Conservation (phyloP, 2,113 vertebrate species). For the Bettongia penicillata region DNA sequence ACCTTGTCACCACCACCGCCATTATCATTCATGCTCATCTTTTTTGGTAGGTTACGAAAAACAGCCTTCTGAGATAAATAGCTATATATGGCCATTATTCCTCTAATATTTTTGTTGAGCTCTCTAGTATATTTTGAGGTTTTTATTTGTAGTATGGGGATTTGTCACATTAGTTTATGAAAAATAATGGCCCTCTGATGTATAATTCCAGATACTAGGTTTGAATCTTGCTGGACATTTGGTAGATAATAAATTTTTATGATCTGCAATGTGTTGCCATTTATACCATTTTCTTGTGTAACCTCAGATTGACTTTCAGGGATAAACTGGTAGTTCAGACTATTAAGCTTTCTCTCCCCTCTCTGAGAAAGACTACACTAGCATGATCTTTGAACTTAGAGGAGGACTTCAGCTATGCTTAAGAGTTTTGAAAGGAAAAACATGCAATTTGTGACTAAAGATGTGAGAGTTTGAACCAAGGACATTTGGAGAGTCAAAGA, state of each 20-base stretch:
- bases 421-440: not conserved
- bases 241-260: not conserved
- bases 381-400: not conserved
- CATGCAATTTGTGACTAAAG: not conserved
- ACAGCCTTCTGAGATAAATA: not conserved
- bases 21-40: not conserved
- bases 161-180: not conserved
- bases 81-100: not conserved
- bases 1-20: not conserved
- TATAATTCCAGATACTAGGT: not conserved
- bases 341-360: not conserved
- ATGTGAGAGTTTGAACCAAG: not conserved
- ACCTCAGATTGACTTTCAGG: not conserved
- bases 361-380: not conserved
- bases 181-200: not conserved
- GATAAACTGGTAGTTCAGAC: not conserved
- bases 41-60: not conserved
- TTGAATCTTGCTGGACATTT: not conserved
- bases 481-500: not conserved
- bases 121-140: not conserved
- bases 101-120: not conserved
- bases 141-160: not conserved
- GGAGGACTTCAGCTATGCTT: not conserved
- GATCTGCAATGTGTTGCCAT: not conserved
- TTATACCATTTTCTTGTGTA: not conserved